Evolutionary conservation across 2,888 invertebrate species (phyloP), one percentile per base, ranked within the genome.

Genomic region (Hetaerina titia): DNA sequence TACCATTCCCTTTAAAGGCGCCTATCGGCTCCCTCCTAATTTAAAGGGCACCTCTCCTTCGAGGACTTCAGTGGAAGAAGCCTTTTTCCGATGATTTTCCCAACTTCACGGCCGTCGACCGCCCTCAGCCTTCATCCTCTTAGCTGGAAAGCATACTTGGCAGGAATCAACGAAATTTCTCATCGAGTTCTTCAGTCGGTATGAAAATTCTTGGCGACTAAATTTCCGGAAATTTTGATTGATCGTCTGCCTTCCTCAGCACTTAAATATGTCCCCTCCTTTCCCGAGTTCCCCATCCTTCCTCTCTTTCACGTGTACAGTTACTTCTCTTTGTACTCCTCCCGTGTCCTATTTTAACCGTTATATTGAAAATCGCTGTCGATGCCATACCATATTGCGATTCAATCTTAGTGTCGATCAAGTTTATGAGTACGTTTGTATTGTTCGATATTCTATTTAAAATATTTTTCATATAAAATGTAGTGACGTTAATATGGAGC

Each of bases 131-230:
- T 1, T 81, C 81, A 81, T 81, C 81, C 81, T 81, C 81, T 81
- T 81, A 81, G 31, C 81, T 81, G 81, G 25, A 81, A 81, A 31
- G 81, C 81, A 81, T 81, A 81, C 81, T 81, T 31, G 15, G 81
- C 81, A 81, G 81, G 31, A 81, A 81, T 81, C 81, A 81, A n/a
- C 81, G 81, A 31, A 81, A 25, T 25, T 81, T 81, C n/a, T 81
- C 31, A 25, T 15, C 81, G 2, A 81, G 81, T 31, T 81, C 45
- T 81, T 81, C 81, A 31, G 81, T 11, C 25, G 25, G 81, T 31
- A 81, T 31, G 81, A 81, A 81, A 81, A 81, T 22, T 81, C 4
- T 81, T 81, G 25, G 81, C 31, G 81, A 25, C 81, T 25, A 81
- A 81, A 4, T 81, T 81, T 81, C 81, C 13, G 31, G 81, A 81